Base-by-base conservation (phyloP, 92 coral and sea anemone genomes). In the Palythoa grandiflora region DNA sequence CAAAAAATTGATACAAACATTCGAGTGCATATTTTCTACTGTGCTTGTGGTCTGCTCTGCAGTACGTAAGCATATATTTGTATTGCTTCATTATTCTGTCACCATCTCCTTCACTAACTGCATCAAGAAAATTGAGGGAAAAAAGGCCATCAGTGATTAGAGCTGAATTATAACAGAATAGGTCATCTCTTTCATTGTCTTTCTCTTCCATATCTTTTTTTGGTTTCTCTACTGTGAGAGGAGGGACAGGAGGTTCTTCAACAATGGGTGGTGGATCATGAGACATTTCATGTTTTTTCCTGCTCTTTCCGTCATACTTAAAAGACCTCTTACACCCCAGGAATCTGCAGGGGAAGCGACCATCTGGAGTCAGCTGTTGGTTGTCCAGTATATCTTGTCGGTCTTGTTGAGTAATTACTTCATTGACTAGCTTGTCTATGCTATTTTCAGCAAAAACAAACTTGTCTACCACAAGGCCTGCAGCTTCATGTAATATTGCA, bases 1-100 rank as follows among this genome's bases (percentile, higher is more conserved):
- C 28, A 54, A 89, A 89, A 2, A 63, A 75, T 50, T 84, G 92
- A 37, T 89, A 89, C 8, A 89, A 48, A 81, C 91, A 80, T 73
- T 88, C 91, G 5, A 88, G 78, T 1, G 91, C 74, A 80, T 88
- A 88, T 21, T 88, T 88, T 7, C 20, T 72, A 20, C 91, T 88
- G 59, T 88, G 91, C 15, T 16, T 6, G 5, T n/a, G 15, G 15
- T 75, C 79, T 75, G 79, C 79, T 20, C 15, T 44, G 15, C 79
- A 75, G 59, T 44, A 44, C 5, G 17, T 6, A 6, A 75, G 36
- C 13, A 75, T 16, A n/a, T 48, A 48, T 36, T 75, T 75, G 60
- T 48, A 48, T 5, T 75, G 79, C 38, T 9, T 75, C 61, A 75
- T 74, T 16, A 40, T 6, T 48, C 79, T 75, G 14, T n/a, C 15